Base-by-base conservation (phyloP, 2,113 vertebrate genomes). In the Heterocephalus glaber region DNA sequence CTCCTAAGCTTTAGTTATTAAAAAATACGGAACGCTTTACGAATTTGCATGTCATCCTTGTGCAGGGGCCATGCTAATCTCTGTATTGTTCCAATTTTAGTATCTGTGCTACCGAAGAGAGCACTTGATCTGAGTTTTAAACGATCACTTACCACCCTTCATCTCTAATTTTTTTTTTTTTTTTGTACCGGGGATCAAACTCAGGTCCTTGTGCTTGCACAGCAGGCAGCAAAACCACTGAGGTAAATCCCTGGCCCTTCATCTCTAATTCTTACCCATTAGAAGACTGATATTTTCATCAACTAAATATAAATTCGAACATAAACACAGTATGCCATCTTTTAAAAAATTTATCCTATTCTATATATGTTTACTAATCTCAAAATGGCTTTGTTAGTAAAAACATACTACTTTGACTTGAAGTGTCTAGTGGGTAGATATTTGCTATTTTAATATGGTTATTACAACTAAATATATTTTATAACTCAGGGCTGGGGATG, bases 321-420 rank as follows among this genome's bases (percentile, higher is more conserved):
- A 76, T 88, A 82, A 80, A 30, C 49, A 17, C 3, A 66, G 5
- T 70, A 47, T 44, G 54, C 2, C 8, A 47, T 60, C 60, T 81
- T 91, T 60, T 72, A 12, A 60, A 77, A 89, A 44, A 47, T 8
- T 35, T 35, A 5, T 61, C 56, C 17, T 49, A 9, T 52, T 89
- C 35, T 28, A 2, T 89, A 13, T 89, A 10, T 86, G 33, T 86
- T 89, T 95, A 47, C 17, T 14, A 88, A 47, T 61, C 41, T 76
- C 19, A 54, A 82, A 96, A 65, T 90, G 17, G 24, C 26, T 96
- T 72, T 89, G n/a, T 24, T 91, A 10, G 26, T 87, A 54, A 91
- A 90, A 79, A 65, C 11, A 22, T 92, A 68, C 83, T 80, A 30
- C 60, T 94, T 58, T 85, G 72, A 94, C 11, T 74, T 66, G 3